Conservation (phyloP, 35 echinoderm and acorn worm species). For the Heliocidaris tuberculata region DNA sequence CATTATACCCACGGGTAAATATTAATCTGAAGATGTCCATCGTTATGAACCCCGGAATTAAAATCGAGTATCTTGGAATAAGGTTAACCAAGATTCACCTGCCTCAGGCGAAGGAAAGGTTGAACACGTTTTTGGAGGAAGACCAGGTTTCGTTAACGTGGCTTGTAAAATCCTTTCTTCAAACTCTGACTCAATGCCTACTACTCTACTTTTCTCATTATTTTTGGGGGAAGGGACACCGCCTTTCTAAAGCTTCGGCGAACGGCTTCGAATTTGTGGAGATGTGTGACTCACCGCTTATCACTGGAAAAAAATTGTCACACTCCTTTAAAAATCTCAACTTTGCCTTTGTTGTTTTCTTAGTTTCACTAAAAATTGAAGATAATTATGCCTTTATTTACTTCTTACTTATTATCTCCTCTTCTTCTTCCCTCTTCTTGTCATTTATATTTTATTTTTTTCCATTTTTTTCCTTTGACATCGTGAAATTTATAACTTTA, state of each 20-base stretch:
- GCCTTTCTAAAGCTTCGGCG: background rate
- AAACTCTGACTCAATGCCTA: background rate
- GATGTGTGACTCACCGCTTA: background rate
- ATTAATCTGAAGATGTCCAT: background rate
- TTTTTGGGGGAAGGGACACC: background rate
- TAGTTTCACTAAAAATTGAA: too few relatives aligned
- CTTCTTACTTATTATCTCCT: too few relatives aligned
- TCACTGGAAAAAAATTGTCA: background rate
- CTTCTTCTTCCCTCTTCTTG: too few relatives aligned
- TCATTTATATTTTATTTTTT: too few relatives aligned
- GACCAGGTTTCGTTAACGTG: background rate
- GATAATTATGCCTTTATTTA: too few relatives aligned
- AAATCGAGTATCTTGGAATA: background rate
- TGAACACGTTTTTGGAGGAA: background rate
- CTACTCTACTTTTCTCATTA: background rate
- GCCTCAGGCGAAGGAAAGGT: background rate
- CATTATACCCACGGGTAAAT: background rate
- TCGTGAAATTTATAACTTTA: too few relatives aligned
- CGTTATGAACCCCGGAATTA: background rate
- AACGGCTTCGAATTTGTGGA: background rate
- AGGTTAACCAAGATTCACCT: background rate
- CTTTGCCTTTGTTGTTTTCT: too few relatives aligned
- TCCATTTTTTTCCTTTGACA: too few relatives aligned
- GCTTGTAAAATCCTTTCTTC: background rate
- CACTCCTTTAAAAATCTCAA: too few relatives aligned